Evolutionary conservation across 2,888 invertebrate genomes (phyloP).

Genomic region (Eupelmus urozonus): DNA sequence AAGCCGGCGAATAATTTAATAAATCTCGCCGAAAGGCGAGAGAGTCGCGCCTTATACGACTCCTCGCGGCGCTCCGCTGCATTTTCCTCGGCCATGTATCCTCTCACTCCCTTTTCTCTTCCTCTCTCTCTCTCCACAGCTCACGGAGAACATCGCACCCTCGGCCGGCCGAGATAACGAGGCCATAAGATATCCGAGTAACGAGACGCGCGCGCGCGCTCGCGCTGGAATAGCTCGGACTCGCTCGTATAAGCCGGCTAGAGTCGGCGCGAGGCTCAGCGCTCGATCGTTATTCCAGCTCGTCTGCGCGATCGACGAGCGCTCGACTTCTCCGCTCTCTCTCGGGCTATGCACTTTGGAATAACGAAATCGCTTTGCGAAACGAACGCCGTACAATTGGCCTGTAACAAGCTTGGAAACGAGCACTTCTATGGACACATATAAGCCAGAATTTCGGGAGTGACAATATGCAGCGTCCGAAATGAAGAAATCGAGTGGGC

Average conservation of each 20-base stretch:
- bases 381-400: conserved; percentile 1
- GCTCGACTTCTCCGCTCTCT: too few species aligned
- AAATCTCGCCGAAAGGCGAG: conserved; percentile 56
- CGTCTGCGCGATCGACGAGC: conserved; percentile 42
- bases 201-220: conserved; percentile 66
- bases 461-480: not conserved
- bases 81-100: not conserved
- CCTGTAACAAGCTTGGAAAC: conserved; percentile 33
- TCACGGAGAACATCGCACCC: conserved; percentile 16
- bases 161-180: conserved; percentile 66
- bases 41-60: not conserved
- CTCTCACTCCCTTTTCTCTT: not conserved
- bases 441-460: too few species aligned
- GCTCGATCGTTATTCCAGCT: conserved; percentile 61
- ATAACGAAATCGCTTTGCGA: conserved; percentile 32
- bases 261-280: conserved; percentile 35
- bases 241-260: conserved; percentile 18
- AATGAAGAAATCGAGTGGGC: conserved; percentile 25
- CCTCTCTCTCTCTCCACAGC: not conserved
- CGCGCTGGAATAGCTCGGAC: conserved; percentile 40
- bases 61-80: not conserved
- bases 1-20: conserved; percentile 62
- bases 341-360: conserved; percentile 16
- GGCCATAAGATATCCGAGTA: conserved; percentile 67
- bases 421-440: too few species aligned